Conservation (phyloP, 2,113 vertebrate genomes). For the Colaptes auratus region DNA sequence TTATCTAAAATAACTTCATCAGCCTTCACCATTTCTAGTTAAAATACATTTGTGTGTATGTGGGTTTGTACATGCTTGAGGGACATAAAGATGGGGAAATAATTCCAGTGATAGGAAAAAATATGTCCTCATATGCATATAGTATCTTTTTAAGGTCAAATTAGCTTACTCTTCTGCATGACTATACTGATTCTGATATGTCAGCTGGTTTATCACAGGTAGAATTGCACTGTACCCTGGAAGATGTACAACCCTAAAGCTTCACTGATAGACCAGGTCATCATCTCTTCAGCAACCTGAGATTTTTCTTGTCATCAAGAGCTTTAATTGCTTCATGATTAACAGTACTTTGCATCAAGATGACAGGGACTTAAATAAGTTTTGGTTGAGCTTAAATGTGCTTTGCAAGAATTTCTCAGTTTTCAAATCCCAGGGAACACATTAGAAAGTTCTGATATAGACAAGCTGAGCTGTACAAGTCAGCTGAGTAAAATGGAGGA, state of each 20-base stretch:
- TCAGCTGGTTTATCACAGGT: not conserved
- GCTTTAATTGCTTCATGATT: not conserved
- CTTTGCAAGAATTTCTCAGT: not conserved
- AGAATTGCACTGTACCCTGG: not conserved
- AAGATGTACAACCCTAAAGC: not conserved
- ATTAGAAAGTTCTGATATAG: not conserved
- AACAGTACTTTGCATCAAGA: not conserved
- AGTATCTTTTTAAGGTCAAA: not conserved
- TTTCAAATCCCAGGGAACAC: not conserved
- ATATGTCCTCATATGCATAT: not conserved
- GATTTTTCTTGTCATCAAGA: not conserved
- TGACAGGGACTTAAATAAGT: not conserved
- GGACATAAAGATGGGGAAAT: not conserved
- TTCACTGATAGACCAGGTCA: not conserved
- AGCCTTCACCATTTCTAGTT: not conserved
- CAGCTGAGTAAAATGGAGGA: not conserved
- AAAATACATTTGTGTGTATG: not conserved
- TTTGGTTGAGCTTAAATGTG: not conserved
- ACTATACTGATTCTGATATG: not conserved
- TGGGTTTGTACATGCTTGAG: not conserved
- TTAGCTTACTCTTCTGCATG: not conserved
- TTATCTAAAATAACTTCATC: not conserved
- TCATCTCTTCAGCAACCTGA: not conserved
- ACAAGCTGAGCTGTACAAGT: accelerated
- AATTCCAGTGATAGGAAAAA: not conserved